Evolutionary conservation across 1,140 invertebrate genomes (phyloP), one percentile per base, ranked within the genome.

Genomic region (Drosophila serrata): DNA sequence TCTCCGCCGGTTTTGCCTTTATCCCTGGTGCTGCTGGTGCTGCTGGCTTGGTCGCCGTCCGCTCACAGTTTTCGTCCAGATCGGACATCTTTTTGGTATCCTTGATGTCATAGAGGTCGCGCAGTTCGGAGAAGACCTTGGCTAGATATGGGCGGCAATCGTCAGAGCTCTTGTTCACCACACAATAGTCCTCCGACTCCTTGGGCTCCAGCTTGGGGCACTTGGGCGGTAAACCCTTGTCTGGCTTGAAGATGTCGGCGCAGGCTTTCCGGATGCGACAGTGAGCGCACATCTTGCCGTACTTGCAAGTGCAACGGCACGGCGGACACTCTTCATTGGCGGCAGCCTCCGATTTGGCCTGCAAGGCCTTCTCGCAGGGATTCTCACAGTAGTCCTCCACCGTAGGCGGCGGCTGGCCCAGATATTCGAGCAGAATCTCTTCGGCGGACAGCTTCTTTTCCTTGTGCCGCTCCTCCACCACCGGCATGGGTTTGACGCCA

Each of bases 51-150:
- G 39, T n/a, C 27, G 31, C 24, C 7, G 35, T 15, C 9, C 55
- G 45, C 2, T 58, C 69, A 27, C 90, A 91, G 15, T 61, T 45
- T 35, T 72, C 79, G 15, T 82, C 63, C 12, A 53, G 35, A 0
- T 76, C 67, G 1, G 76, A 61, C 24, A 72, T 55, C 19, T 62
- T 67, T 13, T 74, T 78, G 6, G 43, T 64, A 7, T 84, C 72
- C 35, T 79, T 81, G 12, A 92, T 64, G 48, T 87, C 74, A 51
- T 92, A 92, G 2, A 92, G 63, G 60, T 92, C 91, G 13, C 79
- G 72, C 6, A 92, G 49, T 31, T 92, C 91, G 7, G 91, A 92
- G 37, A 92, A 92, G 0, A 92, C 91, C 1, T 77, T 74, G 4
- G 88, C 79, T 55, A 92, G 43, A 55, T 91, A 81, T 3, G 88